Evolutionary conservation across 1,140 invertebrate species (phyloP).

Genomic region (Elysia chlorotica): DNA sequence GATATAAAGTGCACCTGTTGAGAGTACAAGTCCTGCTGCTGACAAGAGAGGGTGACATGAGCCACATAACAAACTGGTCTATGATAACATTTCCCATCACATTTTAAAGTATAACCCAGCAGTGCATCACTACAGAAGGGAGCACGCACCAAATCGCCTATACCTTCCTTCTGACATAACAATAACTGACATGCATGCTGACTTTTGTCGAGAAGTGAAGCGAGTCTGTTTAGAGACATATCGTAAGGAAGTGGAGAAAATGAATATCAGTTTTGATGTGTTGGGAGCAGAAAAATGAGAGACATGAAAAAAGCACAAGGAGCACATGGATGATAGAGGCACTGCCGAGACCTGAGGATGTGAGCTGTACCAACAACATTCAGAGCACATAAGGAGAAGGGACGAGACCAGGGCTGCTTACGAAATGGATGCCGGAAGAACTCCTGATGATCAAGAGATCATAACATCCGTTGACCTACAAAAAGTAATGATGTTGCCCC

Average conservation of each 20-base stretch:
- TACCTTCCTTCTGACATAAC: background rate
- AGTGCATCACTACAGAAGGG: too few species aligned
- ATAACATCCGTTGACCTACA: too few species aligned
- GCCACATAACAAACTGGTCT: too few species aligned
- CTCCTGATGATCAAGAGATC: too few species aligned
- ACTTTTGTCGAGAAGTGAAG: background rate
- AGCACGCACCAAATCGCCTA: background rate
- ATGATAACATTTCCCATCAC: too few species aligned
- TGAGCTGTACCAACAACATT: background rate
- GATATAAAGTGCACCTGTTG: too few species aligned
- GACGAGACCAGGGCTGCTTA: too few species aligned
- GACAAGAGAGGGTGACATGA: too few species aligned
- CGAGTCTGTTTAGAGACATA: background rate
- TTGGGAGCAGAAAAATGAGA: background rate
- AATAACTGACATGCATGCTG: background rate
- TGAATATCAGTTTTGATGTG: background rate
- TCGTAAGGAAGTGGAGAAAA: background rate
- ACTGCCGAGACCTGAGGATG: background rate
- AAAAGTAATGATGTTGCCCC: too few species aligned
- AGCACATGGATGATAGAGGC: background rate
- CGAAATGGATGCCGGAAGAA: too few species aligned
- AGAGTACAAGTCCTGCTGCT: too few species aligned
- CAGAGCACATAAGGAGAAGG: background rate
- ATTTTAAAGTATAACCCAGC: too few species aligned
- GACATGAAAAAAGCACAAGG: background rate